Evolutionary conservation across 2,888 invertebrate species (phyloP), one percentile per base, ranked within the genome.

Genomic region (Meandrusa payeni): DNA sequence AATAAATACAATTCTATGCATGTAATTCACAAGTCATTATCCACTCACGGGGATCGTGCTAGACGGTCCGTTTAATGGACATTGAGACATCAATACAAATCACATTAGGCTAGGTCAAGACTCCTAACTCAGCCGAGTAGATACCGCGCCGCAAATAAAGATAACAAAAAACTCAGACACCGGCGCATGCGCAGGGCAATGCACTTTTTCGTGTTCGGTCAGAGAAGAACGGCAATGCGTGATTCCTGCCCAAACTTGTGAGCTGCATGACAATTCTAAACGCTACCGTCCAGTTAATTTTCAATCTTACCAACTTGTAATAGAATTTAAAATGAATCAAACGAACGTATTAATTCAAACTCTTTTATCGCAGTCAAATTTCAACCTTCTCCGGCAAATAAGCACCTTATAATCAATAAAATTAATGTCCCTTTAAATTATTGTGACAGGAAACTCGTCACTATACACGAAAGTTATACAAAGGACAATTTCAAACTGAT

Each of bases 41-140:
- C n/a, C n/a, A n/a, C n/a, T n/a, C n/a, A n/a, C n/a, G n/a, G n/a
- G n/a, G n/a, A n/a, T n/a, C n/a, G n/a, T n/a, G n/a, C 23, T 23
- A 33, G 13, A 23, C 5, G 5, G 5, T 10, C 12, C n/a, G 7
- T 7, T 34, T 23, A 34, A 32, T 32, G 26, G 10, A 22, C 39
- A 28, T 41, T 39, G 45, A 42, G 54, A 48, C 63, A 58, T 59
- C 66, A 85, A 82, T 63, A 67, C 69, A 74, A 70, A 76, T 75
- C 64, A 65, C 66, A 76, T 82, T 87, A 80, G 73, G 74, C 77
- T 81, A 87, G 87, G 87, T 87, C 87, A 82, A 70, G 85, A 59
- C 67, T 72, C 75, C 78, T 83, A 81, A 85, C 72, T 57, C 74
- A 69, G 65, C 65, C 53, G 62, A 69, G 76, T 82, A 79, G 77